Evolutionary conservation across 1,140 invertebrate species (phyloP).

Genomic region (Planococcus citri): DNA sequence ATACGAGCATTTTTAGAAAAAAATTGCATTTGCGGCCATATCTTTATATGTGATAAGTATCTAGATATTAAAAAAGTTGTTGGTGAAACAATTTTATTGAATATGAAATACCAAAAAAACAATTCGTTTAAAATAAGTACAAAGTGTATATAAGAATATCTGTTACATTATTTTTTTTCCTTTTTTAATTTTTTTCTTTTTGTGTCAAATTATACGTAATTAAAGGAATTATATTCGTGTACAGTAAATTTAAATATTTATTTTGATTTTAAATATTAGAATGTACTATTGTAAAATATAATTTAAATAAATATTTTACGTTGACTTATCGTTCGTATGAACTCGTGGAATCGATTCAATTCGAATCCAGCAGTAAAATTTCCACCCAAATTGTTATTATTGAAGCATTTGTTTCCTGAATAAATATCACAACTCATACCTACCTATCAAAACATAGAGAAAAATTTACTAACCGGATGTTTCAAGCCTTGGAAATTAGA

Average conservation of each 20-base stretch:
- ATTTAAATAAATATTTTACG: neutral
- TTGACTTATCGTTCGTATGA: neutral
- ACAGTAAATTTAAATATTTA: conserved; percentile 19
- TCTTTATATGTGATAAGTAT: conserved; percentile 12
- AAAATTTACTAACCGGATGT: too few relatives aligned
- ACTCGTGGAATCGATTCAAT: too few relatives aligned
- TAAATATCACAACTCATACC: too few relatives aligned
- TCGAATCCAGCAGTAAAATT: too few relatives aligned
- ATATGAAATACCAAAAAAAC: neutral
- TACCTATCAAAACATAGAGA: too few relatives aligned
- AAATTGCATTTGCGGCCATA: neutral
- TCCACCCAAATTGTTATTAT: too few relatives aligned
- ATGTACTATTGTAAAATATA: neutral
- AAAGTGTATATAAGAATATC: neutral
- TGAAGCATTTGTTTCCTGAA: too few relatives aligned
- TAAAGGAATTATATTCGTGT: neutral
- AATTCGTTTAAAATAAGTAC: neutral
- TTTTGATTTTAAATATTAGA: conserved; percentile 8
- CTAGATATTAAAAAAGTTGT: neutral
- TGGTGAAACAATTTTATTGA: neutral
- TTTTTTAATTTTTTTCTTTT: neutral
- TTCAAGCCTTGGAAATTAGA: too few relatives aligned
- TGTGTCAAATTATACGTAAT: conserved; percentile 15
- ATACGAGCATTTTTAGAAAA: too few relatives aligned
- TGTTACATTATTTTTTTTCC: neutral